Conservation (phyloP, 2,888 invertebrate species). For the Drosophila quinaria region DNA sequence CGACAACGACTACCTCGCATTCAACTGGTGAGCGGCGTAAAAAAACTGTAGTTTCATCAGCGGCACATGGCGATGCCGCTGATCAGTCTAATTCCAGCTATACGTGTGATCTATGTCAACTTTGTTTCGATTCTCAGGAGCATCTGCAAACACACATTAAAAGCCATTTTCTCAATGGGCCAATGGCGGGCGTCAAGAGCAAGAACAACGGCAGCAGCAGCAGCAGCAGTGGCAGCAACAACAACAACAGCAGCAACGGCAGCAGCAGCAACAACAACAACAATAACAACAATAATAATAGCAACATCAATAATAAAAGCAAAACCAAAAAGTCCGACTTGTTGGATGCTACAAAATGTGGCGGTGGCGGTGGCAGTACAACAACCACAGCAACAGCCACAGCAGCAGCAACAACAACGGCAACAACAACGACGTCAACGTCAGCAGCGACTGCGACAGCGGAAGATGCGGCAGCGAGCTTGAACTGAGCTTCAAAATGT, state of each 20-base stretch:
- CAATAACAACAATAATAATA: slow-evolving; percentile 34
- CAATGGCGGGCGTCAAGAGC: slow-evolving; percentile 46
- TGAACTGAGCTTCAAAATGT: slow-evolving; percentile 50
- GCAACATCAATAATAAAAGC: slow-evolving; percentile 37
- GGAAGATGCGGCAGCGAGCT: slow-evolving; percentile 23
- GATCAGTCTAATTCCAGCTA: slow-evolving; percentile 74
- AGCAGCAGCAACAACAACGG: slow-evolving; percentile 8
- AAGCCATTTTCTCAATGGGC: slow-evolving; percentile 85
- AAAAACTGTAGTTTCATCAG: slow-evolving; percentile 49
- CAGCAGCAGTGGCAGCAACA: not conserved
- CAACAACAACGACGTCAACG: slow-evolving; percentile 2
- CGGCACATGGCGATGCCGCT: slow-evolving; percentile 52
- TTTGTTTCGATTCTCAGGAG: slow-evolving; percentile 84
- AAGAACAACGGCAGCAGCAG: slow-evolving; percentile 8
- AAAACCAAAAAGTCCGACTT: slow-evolving; percentile 25
- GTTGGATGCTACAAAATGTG: slow-evolving; percentile 5
- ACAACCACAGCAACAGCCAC: slow-evolving; percentile 10
- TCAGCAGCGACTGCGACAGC: slow-evolving; percentile 10
- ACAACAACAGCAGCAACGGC: not conserved
- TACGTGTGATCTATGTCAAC: slow-evolving; percentile 85
- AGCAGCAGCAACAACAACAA: slow-evolving; percentile 9
- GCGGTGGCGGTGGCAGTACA: slow-evolving; percentile 11
- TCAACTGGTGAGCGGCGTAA: slow-evolving; percentile 75
- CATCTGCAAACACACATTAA: slow-evolving; percentile 85
- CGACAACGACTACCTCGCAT: slow-evolving; percentile 61